Evolutionary conservation across 2,797 vertebrate genomes (phyloP), one percentile per base, ranked within the genome.

Genomic region (Cyclopterus lumpus): DNA sequence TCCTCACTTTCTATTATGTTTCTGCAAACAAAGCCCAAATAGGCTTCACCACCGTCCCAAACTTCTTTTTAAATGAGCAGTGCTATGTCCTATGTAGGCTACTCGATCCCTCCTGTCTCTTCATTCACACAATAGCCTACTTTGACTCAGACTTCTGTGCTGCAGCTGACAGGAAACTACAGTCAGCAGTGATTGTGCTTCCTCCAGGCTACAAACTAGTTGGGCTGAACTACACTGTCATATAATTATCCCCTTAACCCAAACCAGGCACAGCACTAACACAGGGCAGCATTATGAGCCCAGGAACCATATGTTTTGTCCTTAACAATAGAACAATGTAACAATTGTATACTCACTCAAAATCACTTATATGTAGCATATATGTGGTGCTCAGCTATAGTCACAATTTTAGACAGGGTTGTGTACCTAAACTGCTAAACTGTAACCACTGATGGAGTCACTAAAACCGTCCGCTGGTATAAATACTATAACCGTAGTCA

Each of bases 121-220:
- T 76, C 75, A 73, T 92, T 83, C 89, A 79, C 80, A 81, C 82
- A 89, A 71, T 73, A n/a, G n/a, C n/a, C n/a, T n/a, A 73, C 64
- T 79, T 36, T 76, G 84, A 71, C 82, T 82, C 83, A 82, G 75
- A 84, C 88, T 87, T 75, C 48, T 73, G 79, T 64, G 91, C 80
- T 84, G 81, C 87, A 82, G 82, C 86, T 88, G 84, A 92, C 95
- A 94, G 95, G 94, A 95, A 95, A 91, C 93, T 91, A 57, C 90
- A 95, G 91, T 90, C 90, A 91, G 91, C 90, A 80, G 91, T 90
- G 93, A 94, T 94, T 94, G 88, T 86, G 93, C 92, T 95, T 93
- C 94, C 94, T 95, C 84, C 90, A 88, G 90, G 93, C 93, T 89
- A 89, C 69, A 91, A 92, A 93, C 89, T 78, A 85, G 88, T 87